Evolutionary conservation across 2,888 invertebrate species (phyloP).

Genomic region (Eupithecia subfuscata): DNA sequence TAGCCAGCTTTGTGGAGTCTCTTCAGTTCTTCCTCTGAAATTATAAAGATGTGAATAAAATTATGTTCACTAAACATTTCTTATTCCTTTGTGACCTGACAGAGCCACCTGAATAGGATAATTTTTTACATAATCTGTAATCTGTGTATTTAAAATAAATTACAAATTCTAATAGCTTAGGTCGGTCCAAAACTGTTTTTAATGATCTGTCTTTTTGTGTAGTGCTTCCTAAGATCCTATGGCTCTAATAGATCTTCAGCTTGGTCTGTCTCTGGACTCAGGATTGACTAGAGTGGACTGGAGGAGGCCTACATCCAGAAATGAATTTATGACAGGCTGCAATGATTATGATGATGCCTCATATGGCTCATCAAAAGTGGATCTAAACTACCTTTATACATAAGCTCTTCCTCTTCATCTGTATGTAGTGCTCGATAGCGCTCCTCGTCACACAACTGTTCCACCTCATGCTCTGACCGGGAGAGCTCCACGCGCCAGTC

Average conservation of each 20-base stretch:
- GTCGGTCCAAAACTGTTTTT: neutral
- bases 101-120: too few species aligned
- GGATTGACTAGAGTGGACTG: too few species aligned
- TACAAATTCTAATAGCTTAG: neutral
- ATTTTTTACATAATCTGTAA: too few species aligned
- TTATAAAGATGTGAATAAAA: neutral
- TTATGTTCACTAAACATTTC: too few species aligned
- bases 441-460: constrained; percentile 97
- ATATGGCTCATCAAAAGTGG: neutral
- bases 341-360: too few species aligned
- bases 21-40: constrained; percentile 95
- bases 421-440: constrained; percentile 94
- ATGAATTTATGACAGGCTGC: too few species aligned
- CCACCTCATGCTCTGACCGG: constrained; percentile 90
- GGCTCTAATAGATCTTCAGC: too few species aligned
- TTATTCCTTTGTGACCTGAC: too few species aligned
- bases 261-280: too few species aligned
- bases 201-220: neutral
- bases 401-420: constrained; percentile 93
- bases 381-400: constrained; percentile 93
- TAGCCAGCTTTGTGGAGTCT: constrained; percentile 91
- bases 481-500: constrained; percentile 86
- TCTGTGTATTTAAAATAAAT: too few species aligned
- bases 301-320: too few species aligned
- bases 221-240: too few species aligned